Conservation (phyloP, 1,140 invertebrate species). For the Rhizoglyphus robini region DNA sequence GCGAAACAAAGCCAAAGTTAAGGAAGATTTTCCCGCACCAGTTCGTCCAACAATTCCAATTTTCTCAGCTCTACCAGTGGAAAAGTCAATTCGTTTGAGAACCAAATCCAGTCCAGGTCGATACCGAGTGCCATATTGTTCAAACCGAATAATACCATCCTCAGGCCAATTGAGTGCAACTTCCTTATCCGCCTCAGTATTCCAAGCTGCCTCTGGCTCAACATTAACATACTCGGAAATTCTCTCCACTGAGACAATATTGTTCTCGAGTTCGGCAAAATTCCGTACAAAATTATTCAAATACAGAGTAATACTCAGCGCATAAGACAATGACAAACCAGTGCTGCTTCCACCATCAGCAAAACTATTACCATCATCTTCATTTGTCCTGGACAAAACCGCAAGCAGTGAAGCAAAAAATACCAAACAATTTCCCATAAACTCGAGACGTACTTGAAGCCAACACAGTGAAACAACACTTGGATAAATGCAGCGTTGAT, state of each 20-base stretch:
- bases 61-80: slow-evolving; percentile 57
- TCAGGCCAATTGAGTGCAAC: slow-evolving; percentile 50
- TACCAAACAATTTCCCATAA: slow-evolving; percentile 32
- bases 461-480: slow-evolving; percentile 30
- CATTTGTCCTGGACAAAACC: slow-evolving; percentile 52
- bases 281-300: too few species aligned
- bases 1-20: too few species aligned
- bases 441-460: slow-evolving; percentile 34
- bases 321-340: slow-evolving; percentile 91
- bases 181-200: slow-evolving; percentile 36
- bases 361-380: slow-evolving; percentile 62
- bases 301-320: too few species aligned
- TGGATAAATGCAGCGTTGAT: slow-evolving; percentile 41
- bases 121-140: slow-evolving; percentile 61
- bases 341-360: slow-evolving; percentile 87
- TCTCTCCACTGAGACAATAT: too few species aligned
- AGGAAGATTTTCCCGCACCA: too few species aligned
- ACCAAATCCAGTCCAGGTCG: slow-evolving; percentile 65
- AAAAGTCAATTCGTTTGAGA: slow-evolving; percentile 52
- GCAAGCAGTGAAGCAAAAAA: slow-evolving; percentile 74
- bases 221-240: slow-evolving; percentile 56
- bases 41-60: too few species aligned
- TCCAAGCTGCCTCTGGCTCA: slow-evolving; percentile 34
- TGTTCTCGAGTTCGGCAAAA: too few species aligned
- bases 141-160: slow-evolving; percentile 55